phyloP scores from a whole-genome alignment of 2,113 vertebrate species.

The Loxodonta africana region DNA sequence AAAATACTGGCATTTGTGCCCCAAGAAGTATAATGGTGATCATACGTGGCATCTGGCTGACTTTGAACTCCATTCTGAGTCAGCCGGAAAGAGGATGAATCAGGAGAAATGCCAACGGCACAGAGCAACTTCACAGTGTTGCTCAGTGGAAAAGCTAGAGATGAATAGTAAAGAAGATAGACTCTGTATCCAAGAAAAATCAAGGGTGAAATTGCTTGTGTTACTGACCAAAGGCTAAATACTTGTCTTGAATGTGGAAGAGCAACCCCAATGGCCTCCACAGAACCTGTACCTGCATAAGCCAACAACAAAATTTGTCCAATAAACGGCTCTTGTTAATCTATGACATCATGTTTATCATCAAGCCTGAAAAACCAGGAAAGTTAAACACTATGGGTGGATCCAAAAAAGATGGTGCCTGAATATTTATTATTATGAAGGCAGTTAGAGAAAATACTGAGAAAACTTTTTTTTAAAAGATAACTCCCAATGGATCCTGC shows the following conservation, averaged over 20 bases:
- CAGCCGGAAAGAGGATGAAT: not conserved
- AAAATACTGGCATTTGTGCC: not conserved
- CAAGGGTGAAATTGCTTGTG: constrained; percentile 28
- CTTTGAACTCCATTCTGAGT: not conserved
- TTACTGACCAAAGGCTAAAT: constrained; percentile 10
- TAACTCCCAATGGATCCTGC: not conserved
- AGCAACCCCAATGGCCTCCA: not conserved
- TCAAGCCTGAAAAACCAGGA: constrained; percentile 61
- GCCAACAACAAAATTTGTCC: not conserved
- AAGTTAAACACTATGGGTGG: constrained; percentile 28
- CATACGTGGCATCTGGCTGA: not conserved
- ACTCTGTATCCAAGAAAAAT: constrained; percentile 52
- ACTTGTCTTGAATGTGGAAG: not conserved
- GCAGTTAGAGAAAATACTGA: constrained; percentile 15
- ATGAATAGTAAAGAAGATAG: constrained; percentile 20
- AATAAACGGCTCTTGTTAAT: constrained; percentile 7
- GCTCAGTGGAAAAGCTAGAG: constrained; percentile 23
- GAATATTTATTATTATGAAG: constrained; percentile 49
- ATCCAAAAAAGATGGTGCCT: constrained; percentile 48
- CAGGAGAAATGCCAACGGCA: not conserved
- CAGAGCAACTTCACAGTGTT: not conserved
- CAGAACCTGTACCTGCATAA: not conserved
- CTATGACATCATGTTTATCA: constrained; percentile 4
- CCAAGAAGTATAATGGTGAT: not conserved
- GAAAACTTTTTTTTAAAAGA: not conserved